phyloP scores from a whole-genome alignment of 2,797 vertebrate genomes.

The Macrochelys suwanniensis region DNA sequence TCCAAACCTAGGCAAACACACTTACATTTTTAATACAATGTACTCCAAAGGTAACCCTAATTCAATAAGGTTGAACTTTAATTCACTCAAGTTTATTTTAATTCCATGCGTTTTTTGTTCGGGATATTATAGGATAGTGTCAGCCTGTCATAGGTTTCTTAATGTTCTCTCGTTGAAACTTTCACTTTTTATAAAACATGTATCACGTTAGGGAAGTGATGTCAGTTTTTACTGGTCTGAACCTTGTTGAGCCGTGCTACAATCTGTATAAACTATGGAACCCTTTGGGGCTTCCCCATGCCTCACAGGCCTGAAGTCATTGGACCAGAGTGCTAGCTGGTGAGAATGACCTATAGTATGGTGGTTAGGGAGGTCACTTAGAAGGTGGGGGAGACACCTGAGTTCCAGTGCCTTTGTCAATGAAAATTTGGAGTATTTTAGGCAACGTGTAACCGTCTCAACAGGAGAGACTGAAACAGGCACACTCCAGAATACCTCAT shows the following conservation, averaged over 20 bases:
- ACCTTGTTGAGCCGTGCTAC: background rate
- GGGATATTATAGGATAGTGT: background rate
- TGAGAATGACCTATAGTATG: background rate
- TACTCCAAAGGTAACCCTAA: background rate
- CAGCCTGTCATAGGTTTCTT: background rate
- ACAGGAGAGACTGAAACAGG: too few relatives aligned
- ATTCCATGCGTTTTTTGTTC: background rate
- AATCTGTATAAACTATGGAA: background rate
- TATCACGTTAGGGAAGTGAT: background rate
- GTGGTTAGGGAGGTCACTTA: background rate
- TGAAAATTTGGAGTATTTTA: background rate
- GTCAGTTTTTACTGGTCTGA: background rate
- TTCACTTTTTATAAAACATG: background rate
- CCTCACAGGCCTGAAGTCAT: background rate
- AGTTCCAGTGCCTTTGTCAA: background rate
- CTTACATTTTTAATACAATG: background rate
- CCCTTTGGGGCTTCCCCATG: background rate
- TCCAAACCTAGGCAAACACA: background rate
- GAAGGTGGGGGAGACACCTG: background rate
- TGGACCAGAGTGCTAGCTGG: background rate
- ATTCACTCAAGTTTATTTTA: background rate
- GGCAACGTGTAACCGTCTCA: background rate
- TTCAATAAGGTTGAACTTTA: background rate
- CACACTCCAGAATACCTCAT: background rate
- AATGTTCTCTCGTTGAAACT: background rate